Conservation (phyloP, 1,140 invertebrate species). For the Andrena cerasifolii region DNA sequence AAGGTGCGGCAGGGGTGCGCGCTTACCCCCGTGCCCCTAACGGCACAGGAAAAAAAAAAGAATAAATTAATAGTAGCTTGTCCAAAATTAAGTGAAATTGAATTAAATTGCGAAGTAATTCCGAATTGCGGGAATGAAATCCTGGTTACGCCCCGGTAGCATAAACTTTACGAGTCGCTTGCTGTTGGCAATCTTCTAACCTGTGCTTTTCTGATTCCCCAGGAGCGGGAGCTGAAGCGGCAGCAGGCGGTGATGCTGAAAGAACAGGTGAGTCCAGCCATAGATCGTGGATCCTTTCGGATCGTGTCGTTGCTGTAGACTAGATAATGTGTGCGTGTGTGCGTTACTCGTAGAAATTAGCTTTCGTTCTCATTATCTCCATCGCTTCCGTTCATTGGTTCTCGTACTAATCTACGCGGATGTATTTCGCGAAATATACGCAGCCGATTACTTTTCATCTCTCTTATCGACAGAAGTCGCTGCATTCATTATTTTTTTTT, state of each 20-base stretch:
- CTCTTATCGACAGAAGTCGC: background rate
- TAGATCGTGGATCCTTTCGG: constrained; percentile 35
- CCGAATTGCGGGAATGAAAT: too few relatives aligned
- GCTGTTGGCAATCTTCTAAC: too few relatives aligned
- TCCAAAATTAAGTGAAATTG: too few relatives aligned
- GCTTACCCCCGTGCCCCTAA: too few relatives aligned
- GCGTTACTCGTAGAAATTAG: constrained; percentile 54
- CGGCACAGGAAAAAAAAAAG: too few relatives aligned
- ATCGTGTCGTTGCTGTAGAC: constrained; percentile 59
- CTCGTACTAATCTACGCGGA: constrained; percentile 22
- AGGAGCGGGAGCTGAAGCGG: constrained; percentile 94
- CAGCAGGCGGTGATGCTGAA: constrained; percentile 93
- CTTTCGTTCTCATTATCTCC: constrained; percentile 39
- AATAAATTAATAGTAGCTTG: too few relatives aligned
- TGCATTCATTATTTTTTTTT: background rate
- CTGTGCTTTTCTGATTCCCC: constrained; percentile 75
- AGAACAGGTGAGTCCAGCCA: constrained; percentile 89
- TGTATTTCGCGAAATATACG: background rate
- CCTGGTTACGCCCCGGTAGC: too few relatives aligned
- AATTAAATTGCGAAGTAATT: too few relatives aligned
- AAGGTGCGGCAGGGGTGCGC: too few relatives aligned
- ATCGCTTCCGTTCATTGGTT: constrained; percentile 41
- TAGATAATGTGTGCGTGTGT: constrained; percentile 44
- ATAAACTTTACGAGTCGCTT: too few relatives aligned
- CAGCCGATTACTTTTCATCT: background rate